Conservation (phyloP, 2,888 invertebrate genomes). For the Lepidocyrtoides sp. region DNA sequence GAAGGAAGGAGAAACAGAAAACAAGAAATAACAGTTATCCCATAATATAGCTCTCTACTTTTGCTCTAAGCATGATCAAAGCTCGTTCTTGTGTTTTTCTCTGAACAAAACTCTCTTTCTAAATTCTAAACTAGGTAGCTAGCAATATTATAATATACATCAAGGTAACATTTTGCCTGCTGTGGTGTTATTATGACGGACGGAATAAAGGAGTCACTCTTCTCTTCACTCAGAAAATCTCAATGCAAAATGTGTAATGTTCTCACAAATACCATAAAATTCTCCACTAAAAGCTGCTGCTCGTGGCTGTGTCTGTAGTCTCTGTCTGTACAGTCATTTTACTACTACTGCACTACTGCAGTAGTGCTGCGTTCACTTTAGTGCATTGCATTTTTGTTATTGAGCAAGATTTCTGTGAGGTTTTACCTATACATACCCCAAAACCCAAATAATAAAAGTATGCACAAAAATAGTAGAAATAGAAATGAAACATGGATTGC, state of each 20-base stretch:
- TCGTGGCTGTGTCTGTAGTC: not conserved
- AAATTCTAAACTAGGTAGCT: not conserved
- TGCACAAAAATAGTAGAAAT: slow-evolving; percentile 63
- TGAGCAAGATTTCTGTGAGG: not conserved
- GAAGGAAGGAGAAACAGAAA: slow-evolving; percentile 26
- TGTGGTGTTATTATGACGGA: not conserved
- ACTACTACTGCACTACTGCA: not conserved
- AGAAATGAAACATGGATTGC: slow-evolving; percentile 42
- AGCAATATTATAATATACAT: not conserved
- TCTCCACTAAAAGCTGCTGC: too few species aligned
- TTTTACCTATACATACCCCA: not conserved
- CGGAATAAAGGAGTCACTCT: not conserved
- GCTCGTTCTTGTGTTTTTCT: not conserved
- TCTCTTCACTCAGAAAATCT: too few species aligned
- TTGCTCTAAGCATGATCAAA: not conserved
- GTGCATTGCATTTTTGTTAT: not conserved
- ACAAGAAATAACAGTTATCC: slow-evolving; percentile 32
- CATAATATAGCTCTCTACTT: too few species aligned
- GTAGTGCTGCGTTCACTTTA: too few species aligned
- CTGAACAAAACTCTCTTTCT: not conserved
- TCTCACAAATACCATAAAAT: too few species aligned
- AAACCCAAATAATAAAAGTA: slow-evolving; percentile 54
- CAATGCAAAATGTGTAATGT: too few species aligned
- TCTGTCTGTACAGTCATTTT: not conserved
- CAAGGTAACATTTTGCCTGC: not conserved